Evolutionary conservation across 92 coral and sea anemone genomes (phyloP).

Genomic region (Zoanthus sansibaricus): DNA sequence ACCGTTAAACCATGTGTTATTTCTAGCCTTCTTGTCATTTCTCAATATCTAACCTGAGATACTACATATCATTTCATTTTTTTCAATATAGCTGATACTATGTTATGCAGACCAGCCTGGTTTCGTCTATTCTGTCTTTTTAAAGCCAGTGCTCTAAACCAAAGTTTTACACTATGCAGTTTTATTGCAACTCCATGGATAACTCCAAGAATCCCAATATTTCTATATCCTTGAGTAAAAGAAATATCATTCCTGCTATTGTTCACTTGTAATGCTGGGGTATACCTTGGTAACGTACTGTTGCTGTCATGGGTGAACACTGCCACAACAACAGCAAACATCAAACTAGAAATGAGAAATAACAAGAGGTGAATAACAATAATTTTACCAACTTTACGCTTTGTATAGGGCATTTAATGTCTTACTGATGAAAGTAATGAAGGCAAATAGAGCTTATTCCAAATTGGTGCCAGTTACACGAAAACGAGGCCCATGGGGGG

Average conservation of each 20-base stretch:
- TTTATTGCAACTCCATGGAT: conserved; percentile 34
- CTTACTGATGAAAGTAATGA: conserved; percentile 11
- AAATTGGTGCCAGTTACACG: no score
- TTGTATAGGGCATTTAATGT: background rate
- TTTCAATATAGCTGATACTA: no score
- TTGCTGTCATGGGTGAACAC: conserved; percentile 5
- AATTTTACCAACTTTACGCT: background rate
- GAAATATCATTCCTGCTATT: background rate
- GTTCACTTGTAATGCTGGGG: conserved; percentile 3
- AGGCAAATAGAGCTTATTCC: no score
- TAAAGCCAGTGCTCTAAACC: conserved; percentile 18
- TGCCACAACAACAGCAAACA: background rate
- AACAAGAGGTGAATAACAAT: background rate
- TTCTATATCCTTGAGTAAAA: conserved; percentile 31
- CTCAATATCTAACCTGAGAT: conserved; percentile 14
- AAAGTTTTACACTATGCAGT: conserved; percentile 16
- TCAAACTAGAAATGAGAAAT: conserved; percentile 13
- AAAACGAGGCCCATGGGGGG: no score
- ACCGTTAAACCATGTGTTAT: conserved; percentile 44
- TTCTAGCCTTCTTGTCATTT: conserved; percentile 55
- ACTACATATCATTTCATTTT: no score
- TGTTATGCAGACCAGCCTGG: background rate
- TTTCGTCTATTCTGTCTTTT: conserved; percentile 24
- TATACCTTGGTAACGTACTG: conserved; percentile 18
- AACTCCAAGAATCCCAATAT: conserved; percentile 16